These are phyloP conservation scores for Xiphias gladius DNA, from an alignment of 2,113 vertebrate genomes.

Conservation along the genomic window DNA sequence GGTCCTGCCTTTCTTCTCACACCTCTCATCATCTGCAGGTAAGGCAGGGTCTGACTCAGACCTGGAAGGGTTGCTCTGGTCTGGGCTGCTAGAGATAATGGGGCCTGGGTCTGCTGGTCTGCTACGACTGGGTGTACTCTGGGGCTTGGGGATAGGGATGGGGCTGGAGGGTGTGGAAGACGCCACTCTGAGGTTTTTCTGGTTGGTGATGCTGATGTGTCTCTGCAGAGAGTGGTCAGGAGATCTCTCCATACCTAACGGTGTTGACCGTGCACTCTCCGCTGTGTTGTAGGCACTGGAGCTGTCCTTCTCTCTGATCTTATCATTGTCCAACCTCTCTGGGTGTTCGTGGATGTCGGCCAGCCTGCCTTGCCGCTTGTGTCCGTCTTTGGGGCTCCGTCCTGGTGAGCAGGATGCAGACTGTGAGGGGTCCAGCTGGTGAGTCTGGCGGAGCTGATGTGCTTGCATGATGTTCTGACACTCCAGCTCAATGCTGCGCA, in stretches of 20 bases:
- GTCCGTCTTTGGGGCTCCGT: slow-evolving; percentile 65
- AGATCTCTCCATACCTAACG: slow-evolving; percentile 88
- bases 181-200: slow-evolving; percentile 88
- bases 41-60: slow-evolving; percentile 82
- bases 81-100: slow-evolving; percentile 84
- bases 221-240: slow-evolving; percentile 92
- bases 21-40: slow-evolving; percentile 85
- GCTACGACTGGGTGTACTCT: slow-evolving; percentile 72
- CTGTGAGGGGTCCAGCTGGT: slow-evolving; percentile 50
- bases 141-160: slow-evolving; percentile 71
- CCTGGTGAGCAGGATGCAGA: slow-evolving; percentile 42
- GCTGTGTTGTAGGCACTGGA: slow-evolving; percentile 97
- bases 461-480: slow-evolving; percentile 98
- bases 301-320: slow-evolving; percentile 88
- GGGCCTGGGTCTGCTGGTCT: slow-evolving; percentile 79
- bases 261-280: slow-evolving; percentile 93
- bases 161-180: slow-evolving; percentile 62
- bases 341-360: slow-evolving; percentile 92
- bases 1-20: slow-evolving; percentile 81
- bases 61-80: slow-evolving; percentile 82
- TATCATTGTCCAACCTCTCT: slow-evolving; percentile 86
- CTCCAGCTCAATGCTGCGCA: slow-evolving; percentile 94
- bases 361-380: slow-evolving; percentile 82
- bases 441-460: slow-evolving; percentile 88
- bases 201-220: slow-evolving; percentile 90